Evolutionary conservation across 2,797 vertebrate species (phyloP), one percentile per base, ranked within the genome.

Genomic region (Valencia hispanica): DNA sequence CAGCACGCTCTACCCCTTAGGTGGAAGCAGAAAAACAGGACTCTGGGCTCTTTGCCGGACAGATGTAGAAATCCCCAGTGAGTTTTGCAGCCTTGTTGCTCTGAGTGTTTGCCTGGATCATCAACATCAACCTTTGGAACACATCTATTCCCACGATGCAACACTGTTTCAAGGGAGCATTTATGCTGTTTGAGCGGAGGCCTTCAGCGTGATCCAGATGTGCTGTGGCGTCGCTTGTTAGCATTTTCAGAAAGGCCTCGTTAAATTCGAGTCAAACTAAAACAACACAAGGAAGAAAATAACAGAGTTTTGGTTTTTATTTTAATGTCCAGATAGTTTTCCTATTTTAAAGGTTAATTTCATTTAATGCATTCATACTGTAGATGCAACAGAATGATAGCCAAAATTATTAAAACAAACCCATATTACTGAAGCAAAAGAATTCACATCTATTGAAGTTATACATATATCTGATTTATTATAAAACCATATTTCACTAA

Each of bases 41-140:
- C 92, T 92, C 7, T 47, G 83, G 91, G 94, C 91, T 89, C 81
- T 48, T 25, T 82, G 94, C 91, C 91, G 84, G 93, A 94, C 95
- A 95, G 92, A 95, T 95, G 92, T 92, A 92, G 90, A 95, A 91
- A 84, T 84, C 90, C 89, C 85, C 82, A 86, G 85, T 75, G 84
- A 74, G 81, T 91, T 86, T n/a, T 79, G 83, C 79, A 89, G 89
- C 86, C 86, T 84, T 80, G 36, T 48, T 79, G 83, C 75, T 74
- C 79, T 50, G 76, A 57, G 72, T 70, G 78, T 75, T 82, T 70
- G 87, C 88, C 82, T 83, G 73, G 47, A 89, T 84, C 88, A 83
- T 79, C 73, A 48, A 78, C 83, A 71, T 69, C 78, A 86, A 79
- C 73, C 78, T 73, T 85, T 75, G 72, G 68, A 82, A 78, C 77